phyloP scores from a whole-genome alignment of 2,797 vertebrate species.

The Kryptolebias ocellatus region DNA sequence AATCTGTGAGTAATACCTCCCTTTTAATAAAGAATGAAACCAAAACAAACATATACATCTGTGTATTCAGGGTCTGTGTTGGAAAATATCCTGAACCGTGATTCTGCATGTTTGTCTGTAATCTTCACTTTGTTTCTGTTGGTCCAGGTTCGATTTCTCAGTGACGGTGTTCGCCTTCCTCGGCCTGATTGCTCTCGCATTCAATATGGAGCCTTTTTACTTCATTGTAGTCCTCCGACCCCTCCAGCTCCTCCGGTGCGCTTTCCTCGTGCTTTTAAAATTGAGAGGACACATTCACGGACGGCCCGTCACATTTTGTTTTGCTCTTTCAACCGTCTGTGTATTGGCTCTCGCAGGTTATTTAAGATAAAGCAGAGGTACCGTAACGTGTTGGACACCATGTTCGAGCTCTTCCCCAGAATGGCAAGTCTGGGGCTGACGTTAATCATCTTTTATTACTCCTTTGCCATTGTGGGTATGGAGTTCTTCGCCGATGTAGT shows the following conservation, averaged over 20 bases:
- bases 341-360: conserved; percentile 77
- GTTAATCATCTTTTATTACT: conserved; percentile 97
- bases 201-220: conserved; percentile 96
- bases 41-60: background rate
- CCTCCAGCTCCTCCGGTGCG: conserved; percentile 93
- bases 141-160: conserved; percentile 92
- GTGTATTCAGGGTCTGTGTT: background rate
- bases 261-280: background rate
- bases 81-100: background rate
- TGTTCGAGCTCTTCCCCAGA: conserved; percentile 96
- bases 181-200: conserved; percentile 91
- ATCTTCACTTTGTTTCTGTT: conserved; percentile 8
- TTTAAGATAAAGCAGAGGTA: conserved; percentile 97
- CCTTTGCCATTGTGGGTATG: conserved; percentile 98
- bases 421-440: conserved; percentile 98
- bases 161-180: conserved; percentile 94
- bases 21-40: background rate
- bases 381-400: conserved; percentile 96
- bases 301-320: background rate
- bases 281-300: background rate
- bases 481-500: conserved; percentile 94
- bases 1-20: conserved; percentile 88
- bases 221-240: conserved; percentile 95
- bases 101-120: conserved; percentile 2
- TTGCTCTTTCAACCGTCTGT: background rate